Percentiles rank a stretch among this genome's conserved stretches.
phyloP scores from a whole-genome alignment of 2,113 vertebrate species.

The Bufo bufo region DNA sequence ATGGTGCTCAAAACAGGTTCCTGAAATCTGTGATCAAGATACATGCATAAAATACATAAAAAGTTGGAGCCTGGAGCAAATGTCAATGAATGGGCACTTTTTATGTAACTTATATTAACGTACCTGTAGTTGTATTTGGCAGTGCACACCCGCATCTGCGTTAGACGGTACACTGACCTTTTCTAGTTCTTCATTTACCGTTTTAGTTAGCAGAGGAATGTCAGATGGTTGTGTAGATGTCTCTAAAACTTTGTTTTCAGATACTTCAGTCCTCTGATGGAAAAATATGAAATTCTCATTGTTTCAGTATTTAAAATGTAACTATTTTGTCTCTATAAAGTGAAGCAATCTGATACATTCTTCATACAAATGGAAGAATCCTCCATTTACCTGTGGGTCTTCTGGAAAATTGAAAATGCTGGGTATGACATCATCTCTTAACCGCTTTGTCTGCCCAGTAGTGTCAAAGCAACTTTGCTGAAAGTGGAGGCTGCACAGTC shows the following conservation, averaged over 20 bases:
- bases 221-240: background rate
- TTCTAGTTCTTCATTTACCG: background rate
- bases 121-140: constrained; percentile 40
- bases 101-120: background rate
- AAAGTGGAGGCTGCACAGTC: constrained; percentile 52
- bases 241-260: background rate
- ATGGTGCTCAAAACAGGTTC: too few relatives aligned
- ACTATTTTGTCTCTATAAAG: background rate
- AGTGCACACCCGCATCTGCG: background rate
- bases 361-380: background rate
- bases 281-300: background rate
- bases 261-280: background rate
- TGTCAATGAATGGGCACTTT: too few relatives aligned
- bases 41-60: too few relatives aligned
- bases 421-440: constrained; percentile 54
- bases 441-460: constrained; percentile 49
- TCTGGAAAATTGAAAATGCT: constrained; percentile 51
- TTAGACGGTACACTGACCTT: background rate
- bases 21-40: too few relatives aligned
- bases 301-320: background rate
- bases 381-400: constrained; percentile 8
- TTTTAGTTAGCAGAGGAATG: background rate
- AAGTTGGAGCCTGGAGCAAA: too few relatives aligned
- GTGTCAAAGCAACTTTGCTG: constrained; percentile 52
- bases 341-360: background rate